These are phyloP conservation scores for Deilephila elpenor DNA, from an alignment of 2,888 invertebrate species.

Conservation along the genomic window DNA sequence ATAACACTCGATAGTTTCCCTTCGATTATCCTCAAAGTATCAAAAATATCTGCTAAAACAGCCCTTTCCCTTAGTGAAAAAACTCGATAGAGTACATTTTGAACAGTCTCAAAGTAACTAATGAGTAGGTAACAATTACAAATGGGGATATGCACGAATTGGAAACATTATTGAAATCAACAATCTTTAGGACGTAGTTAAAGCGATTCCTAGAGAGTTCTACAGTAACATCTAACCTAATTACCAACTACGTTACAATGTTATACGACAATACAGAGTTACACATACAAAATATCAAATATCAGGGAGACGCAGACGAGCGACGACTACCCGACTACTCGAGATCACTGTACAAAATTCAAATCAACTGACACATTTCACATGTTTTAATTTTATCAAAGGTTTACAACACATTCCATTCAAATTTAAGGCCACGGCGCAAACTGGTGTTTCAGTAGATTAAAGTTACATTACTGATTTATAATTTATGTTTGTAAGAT, in stretches of 20 bases:
- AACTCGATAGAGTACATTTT: conserved; percentile 80
- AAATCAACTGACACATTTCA: conserved; percentile 52
- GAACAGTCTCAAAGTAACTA: conserved; percentile 85
- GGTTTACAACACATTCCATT: conserved; percentile 76
- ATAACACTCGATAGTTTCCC: conserved; percentile 77
- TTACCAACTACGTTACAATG: conserved; percentile 25
- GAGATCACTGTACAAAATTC: conserved; percentile 52
- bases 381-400: conserved; percentile 65
- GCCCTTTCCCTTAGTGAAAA: conserved; percentile 83
- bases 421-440: conserved; percentile 84
- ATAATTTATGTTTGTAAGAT: conserved; percentile 34
- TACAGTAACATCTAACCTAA: conserved; percentile 77
- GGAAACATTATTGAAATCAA: conserved; percentile 67
- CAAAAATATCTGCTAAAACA: conserved; percentile 84
- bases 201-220: conserved; percentile 73
- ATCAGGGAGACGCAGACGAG: conserved; percentile 39
- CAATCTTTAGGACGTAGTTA: conserved; percentile 74
- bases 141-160: conserved; percentile 81
- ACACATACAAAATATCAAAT: conserved; percentile 58
- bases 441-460: conserved; percentile 84
- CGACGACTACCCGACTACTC: conserved; percentile 35
- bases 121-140: conserved; percentile 83
- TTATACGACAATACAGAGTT: conserved; percentile 38
- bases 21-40: conserved; percentile 82
- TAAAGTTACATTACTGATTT: conserved; percentile 49